These are phyloP conservation scores for Meles meles DNA, from an alignment of 2,113 vertebrate genomes.

Conservation along the genomic window DNA sequence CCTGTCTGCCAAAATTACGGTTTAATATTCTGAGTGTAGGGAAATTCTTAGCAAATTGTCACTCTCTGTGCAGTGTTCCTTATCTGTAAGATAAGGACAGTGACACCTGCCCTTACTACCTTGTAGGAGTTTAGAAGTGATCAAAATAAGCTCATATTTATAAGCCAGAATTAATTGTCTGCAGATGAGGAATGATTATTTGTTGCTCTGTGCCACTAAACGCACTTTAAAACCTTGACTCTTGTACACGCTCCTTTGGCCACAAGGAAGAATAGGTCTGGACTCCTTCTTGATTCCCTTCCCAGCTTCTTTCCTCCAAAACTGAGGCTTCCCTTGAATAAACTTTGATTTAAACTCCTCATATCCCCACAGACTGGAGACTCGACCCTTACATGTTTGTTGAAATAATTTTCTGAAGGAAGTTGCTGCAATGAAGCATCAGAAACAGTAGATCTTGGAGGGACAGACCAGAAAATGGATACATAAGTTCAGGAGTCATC, in stretches of 20 bases:
- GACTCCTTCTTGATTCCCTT: background rate
- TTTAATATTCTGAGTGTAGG: background rate
- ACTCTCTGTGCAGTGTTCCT: background rate
- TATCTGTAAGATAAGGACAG: background rate
- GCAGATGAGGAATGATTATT: background rate
- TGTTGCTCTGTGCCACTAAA: background rate
- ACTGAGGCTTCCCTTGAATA: background rate
- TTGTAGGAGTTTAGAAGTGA: background rate
- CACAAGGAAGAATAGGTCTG: background rate
- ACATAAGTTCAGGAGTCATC: background rate
- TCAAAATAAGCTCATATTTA: background rate
- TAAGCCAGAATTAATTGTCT: background rate
- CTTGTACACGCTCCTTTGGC: background rate
- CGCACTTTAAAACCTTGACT: background rate
- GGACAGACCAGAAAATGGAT: background rate
- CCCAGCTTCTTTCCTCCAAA: background rate
- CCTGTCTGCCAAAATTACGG: background rate
- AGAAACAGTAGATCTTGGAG: background rate
- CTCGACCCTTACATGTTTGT: background rate
- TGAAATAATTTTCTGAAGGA: background rate
- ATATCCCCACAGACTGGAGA: background rate
- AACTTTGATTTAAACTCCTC: background rate
- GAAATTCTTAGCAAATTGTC: background rate
- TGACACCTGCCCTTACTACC: background rate
- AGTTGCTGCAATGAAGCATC: background rate